These are phyloP conservation scores for Chauna torquata DNA, from an alignment of 2,113 vertebrate species.

Conservation along the genomic window DNA sequence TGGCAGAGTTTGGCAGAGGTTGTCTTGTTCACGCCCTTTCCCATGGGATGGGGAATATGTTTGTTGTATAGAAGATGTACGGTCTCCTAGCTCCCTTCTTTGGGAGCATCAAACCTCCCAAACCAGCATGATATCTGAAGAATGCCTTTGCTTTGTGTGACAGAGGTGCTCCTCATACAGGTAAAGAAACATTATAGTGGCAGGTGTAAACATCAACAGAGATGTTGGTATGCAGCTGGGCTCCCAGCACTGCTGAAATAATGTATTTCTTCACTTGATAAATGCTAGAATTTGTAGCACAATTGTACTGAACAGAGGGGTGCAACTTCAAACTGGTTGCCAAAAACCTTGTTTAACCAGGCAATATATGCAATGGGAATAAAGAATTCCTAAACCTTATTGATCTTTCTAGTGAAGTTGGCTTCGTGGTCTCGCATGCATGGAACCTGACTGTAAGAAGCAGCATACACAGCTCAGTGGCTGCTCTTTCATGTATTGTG, in stretches of 20 bases:
- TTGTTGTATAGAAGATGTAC: background rate
- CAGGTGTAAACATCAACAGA: background rate
- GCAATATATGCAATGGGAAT: background rate
- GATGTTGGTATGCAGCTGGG: background rate
- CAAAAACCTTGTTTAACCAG: background rate
- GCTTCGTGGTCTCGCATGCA: background rate
- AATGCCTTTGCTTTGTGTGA: background rate
- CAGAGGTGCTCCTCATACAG: background rate
- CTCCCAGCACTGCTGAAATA: background rate
- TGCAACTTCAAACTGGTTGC: background rate
- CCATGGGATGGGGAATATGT: background rate
- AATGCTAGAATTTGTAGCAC: background rate
- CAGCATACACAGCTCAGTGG: background rate
- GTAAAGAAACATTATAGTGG: background rate
- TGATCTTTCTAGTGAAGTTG: background rate
- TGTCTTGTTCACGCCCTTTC: background rate
- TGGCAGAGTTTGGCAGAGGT: background rate
- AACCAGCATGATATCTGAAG: background rate
- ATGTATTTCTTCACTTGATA: background rate
- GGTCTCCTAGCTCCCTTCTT: background rate
- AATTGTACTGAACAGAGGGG: background rate
- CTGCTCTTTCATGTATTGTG: fast-evolving
- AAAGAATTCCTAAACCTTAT: background rate
- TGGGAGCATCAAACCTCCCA: background rate
- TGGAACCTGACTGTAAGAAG: background rate